Percentiles rank a stretch among this genome's conserved stretches.
Evolutionary conservation across 2,113 vertebrate species (phyloP).

Genomic region (Dinomys branickii): DNA sequence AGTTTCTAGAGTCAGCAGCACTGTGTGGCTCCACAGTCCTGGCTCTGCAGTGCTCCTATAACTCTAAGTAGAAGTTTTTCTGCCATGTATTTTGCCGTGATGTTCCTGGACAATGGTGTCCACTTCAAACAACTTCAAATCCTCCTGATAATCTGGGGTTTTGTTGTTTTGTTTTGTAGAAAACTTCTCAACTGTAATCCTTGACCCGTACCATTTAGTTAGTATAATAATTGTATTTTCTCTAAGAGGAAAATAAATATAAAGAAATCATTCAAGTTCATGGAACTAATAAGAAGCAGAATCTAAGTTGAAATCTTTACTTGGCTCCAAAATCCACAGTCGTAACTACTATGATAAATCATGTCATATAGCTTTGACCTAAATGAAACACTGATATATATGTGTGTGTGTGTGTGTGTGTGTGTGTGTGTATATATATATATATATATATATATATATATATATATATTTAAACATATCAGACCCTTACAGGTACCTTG

Average conservation of each 20-base stretch:
- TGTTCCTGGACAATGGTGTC: neutral
- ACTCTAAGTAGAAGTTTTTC: neutral
- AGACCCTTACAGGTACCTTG: neutral
- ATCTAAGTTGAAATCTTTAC: neutral
- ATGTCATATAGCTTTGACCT: neutral
- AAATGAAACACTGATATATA: neutral
- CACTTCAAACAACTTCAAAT: neutral
- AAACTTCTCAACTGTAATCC: neutral
- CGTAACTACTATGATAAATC: neutral
- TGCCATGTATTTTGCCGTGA: neutral
- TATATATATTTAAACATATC: neutral
- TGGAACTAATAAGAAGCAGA: neutral
- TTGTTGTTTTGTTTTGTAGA: neutral
- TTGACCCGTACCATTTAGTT: neutral
- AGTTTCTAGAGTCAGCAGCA: accelerated
- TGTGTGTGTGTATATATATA: neutral
- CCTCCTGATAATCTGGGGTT: neutral
- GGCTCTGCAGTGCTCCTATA: neutral
- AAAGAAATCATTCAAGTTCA: neutral
- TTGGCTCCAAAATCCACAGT: neutral
- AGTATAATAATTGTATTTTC: neutral
- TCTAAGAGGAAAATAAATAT: neutral
- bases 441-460: neutral
- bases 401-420: no score
- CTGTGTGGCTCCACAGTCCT: neutral